Percentiles rank a stretch among this genome's conserved stretches.
Conservation (phyloP, 2,888 invertebrate species). For the Tetropium fuscum region DNA sequence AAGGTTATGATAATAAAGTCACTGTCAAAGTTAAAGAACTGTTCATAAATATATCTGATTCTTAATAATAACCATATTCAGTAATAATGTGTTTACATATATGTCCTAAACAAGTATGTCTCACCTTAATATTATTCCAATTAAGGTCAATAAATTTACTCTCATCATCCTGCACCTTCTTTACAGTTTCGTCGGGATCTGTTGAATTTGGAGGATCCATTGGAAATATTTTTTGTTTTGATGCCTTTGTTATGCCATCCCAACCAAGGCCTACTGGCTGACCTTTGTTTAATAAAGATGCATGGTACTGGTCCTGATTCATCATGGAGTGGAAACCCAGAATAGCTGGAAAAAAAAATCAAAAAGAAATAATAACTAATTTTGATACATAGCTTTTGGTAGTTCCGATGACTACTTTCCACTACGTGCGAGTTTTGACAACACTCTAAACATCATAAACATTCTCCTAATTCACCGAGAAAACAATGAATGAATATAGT, state of each 20-base stretch:
- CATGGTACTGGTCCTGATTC: constrained; percentile 99
- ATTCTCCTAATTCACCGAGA: no score
- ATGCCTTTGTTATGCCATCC: constrained; percentile 96
- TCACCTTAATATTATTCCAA: constrained; percentile 99
- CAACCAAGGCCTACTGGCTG: constrained; percentile 91
- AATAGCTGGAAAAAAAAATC: constrained; percentile 77
- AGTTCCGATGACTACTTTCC: no score
- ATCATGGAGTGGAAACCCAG: constrained; percentile 99
- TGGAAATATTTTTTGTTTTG: constrained; percentile 90
- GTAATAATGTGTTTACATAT: no score
- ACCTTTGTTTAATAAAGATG: constrained; percentile 92
- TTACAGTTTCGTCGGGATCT: constrained; percentile 93
- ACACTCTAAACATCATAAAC: no score
- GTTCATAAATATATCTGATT: no score
- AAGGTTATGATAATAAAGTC: no score
- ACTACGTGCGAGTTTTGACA: no score
- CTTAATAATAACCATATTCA: no score
- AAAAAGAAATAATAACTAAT: no score
- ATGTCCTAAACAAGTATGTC: neutral
- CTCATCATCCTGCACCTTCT: constrained; percentile 91
- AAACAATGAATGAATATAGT: no score
- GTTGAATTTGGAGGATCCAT: constrained; percentile 97
- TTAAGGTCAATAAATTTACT: constrained; percentile 91
- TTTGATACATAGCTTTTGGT: no score
- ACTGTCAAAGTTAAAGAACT: no score